Evolutionary conservation across 2,888 invertebrate species (phyloP).

Genomic region (Polydrusus pterygomalis): DNA sequence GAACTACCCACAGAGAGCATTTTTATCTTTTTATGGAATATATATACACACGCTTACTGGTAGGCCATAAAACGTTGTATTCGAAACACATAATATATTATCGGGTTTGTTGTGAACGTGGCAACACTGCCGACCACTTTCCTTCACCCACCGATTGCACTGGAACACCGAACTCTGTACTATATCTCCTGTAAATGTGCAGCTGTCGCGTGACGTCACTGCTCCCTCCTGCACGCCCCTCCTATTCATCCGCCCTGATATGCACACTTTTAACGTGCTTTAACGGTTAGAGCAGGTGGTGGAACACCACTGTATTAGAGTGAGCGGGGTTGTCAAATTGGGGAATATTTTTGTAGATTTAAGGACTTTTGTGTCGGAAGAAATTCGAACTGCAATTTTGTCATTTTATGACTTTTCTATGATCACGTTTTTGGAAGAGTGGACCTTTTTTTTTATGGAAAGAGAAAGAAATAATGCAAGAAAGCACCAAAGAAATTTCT

Average conservation of each 20-base stretch:
- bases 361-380: not conserved
- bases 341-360: conserved; percentile 2
- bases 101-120: not conserved
- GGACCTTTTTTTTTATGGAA: too few species aligned
- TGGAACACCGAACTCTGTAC: conserved; percentile 39
- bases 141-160: conserved; percentile 39
- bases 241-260: conserved; percentile 29
- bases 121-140: conserved; percentile 40
- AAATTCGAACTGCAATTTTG: too few species aligned
- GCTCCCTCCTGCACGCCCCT: conserved; percentile 17
- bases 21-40: conserved; percentile 11
- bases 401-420: too few species aligned
- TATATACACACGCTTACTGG: too few species aligned
- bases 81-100: too few species aligned
- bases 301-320: conserved; percentile 41
- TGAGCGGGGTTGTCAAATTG: conserved; percentile 35
- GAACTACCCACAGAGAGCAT: conserved; percentile 18
- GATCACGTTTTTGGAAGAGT: too few species aligned
- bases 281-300: conserved; percentile 53
- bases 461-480: too few species aligned
- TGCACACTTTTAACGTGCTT: conserved; percentile 52
- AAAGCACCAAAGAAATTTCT: too few species aligned
- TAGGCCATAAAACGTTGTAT: too few species aligned
- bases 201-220: conserved; percentile 50
- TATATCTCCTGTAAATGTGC: conserved; percentile 40